Base-by-base conservation (phyloP, 2,113 vertebrate species). In the Phodopus roborovskii region DNA sequence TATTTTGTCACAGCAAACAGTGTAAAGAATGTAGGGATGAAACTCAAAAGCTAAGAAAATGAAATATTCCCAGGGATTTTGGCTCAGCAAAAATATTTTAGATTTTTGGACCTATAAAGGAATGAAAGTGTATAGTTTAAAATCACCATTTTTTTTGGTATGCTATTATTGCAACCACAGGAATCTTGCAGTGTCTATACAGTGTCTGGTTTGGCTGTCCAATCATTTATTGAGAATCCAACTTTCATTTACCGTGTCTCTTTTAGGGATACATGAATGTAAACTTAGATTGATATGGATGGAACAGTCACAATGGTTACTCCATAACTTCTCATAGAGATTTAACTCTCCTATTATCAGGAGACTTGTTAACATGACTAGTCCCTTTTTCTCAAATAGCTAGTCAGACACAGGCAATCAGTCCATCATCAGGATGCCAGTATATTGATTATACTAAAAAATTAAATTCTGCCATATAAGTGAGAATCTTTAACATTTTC, bases 401-500 rank as follows among this genome's bases (percentile, higher is more conserved):
- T 10, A 79, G 60, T 62, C 13, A 86, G 53, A 13, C 26, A 50
- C 78, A 50, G 53, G 48, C 93, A 92, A 82, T 3, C 2, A 26
- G 17, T 33, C 2, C 17, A 24, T 8, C 73, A 5, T 74, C 42
- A 83, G 22, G 45, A 81, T 81, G 26, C 8, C 8, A 17, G 12
- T 10, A 36, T 66, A 85, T 5, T 95, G 77, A 74, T 79, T 91
- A 45, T 75, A 85, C 81, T 93, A 53, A 66, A 87, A 60, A 48
- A 39, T 64, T 77, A 82, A 96, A 89, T 83, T 79, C 39, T 74
- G n/a, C 10, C 30, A 68, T 10, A 22, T 19, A 86, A 39, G 19
- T 62, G 82, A 42, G 20, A 74, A n/a, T 68, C 73, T 74, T 90
- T 19, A 87, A 66, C 3, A 0, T 30, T 73, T 86, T 12, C 60